phyloP scores from a whole-genome alignment of 2,113 vertebrate species.

The Laticauda colubrina region DNA sequence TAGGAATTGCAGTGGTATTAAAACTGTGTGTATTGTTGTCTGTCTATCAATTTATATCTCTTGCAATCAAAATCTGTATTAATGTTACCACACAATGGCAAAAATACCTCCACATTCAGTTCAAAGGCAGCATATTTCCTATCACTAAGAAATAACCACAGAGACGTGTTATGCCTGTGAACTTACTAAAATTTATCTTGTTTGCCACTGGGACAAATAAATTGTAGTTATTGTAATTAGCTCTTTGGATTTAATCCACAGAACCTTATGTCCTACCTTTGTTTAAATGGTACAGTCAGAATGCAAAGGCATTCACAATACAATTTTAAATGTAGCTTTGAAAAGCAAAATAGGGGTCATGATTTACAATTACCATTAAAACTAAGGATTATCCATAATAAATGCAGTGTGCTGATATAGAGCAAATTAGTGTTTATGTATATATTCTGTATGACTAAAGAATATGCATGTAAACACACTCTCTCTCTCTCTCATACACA shows the following conservation, averaged over 20 bases:
- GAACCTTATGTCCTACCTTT: neutral
- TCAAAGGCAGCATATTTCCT: neutral
- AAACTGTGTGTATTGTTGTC: neutral
- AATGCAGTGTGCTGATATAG: neutral
- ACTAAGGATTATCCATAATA: neutral
- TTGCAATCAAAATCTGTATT: neutral
- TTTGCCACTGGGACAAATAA: neutral
- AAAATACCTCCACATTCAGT: neutral
- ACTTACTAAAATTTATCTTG: neutral
- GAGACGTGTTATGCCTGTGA: neutral
- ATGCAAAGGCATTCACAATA: neutral
- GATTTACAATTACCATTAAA: neutral
- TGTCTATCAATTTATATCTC: neutral
- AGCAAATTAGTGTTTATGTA: neutral
- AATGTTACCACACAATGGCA: neutral
- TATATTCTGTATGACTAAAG: neutral
- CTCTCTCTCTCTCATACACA: neutral
- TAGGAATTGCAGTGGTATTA: neutral
- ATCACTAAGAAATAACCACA: neutral
- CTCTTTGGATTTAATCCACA: neutral
- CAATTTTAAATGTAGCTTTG: neutral
- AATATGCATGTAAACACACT: neutral
- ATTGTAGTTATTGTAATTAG: neutral
- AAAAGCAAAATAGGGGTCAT: neutral
- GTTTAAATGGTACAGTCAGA: neutral